A percentile compares a stretch with the other conserved stretches of the same genome.
These are phyloP conservation scores for Poeciliopsis turneri DNA, from an alignment of 2,797 vertebrate genomes.

Conservation along the genomic window DNA sequence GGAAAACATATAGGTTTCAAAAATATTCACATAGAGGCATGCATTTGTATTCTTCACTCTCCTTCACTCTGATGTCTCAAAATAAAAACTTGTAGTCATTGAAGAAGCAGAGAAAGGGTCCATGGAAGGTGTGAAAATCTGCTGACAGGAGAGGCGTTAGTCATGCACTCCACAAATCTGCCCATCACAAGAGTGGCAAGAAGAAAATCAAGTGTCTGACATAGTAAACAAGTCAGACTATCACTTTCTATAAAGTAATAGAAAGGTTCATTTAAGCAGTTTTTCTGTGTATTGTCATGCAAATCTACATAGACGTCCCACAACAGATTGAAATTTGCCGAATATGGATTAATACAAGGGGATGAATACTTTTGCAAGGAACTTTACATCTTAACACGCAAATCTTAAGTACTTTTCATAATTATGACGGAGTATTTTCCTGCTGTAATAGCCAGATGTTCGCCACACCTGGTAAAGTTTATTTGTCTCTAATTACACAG, in stretches of 20 bases:
- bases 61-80: not conserved
- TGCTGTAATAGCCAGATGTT: constrained; percentile 72
- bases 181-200: not conserved
- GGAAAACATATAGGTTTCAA: not conserved
- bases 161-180: not conserved
- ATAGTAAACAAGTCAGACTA: no score
- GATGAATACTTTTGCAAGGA: not conserved
- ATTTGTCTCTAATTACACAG: constrained; percentile 59
- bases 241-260: not conserved
- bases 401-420: constrained; percentile 43
- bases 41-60: not conserved
- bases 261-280: not conserved
- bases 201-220: not conserved
- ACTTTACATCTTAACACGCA: constrained; percentile 33
- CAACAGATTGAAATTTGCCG: not conserved
- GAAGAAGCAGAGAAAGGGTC: not conserved
- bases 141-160: not conserved
- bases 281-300: not conserved
- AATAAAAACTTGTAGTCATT: not conserved
- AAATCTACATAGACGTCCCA: not conserved
- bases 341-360: not conserved
- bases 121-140: not conserved
- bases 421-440: constrained; percentile 55
- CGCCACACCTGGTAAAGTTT: constrained; percentile 71
- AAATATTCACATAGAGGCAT: not conserved